phyloP scores from a whole-genome alignment of 1,140 invertebrate genomes.

The Aphis craccivora region DNA sequence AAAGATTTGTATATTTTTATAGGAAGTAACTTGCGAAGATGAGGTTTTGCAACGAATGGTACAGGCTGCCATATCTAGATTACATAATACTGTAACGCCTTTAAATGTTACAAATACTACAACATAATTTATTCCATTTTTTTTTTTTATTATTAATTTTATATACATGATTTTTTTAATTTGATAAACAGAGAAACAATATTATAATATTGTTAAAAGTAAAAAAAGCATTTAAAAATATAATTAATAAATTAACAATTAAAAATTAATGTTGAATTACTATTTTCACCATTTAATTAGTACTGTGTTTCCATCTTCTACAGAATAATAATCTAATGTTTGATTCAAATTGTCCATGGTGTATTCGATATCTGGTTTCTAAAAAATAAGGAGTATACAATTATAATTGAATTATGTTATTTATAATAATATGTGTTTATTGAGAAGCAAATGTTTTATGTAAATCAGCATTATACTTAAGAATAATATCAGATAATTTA shows the following conservation, averaged over 20 bases:
- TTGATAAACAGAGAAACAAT: not conserved
- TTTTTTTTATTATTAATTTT: not conserved
- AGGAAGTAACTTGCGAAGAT: slow-evolving; percentile 83
- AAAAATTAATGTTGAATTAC: not conserved
- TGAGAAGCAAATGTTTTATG: not conserved
- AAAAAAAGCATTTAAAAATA: not conserved
- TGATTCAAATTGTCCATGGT: slow-evolving; percentile 39
- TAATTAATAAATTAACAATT: not conserved
- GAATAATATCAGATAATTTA: not conserved
- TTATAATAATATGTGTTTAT: not conserved
- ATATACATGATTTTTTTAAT: not conserved
- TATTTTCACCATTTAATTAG: slow-evolving; percentile 42
- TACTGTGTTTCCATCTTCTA: slow-evolving; percentile 49
- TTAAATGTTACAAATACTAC: slow-evolving; percentile 30
- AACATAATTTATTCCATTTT: not conserved
- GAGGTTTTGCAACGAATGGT: slow-evolving; percentile 83
- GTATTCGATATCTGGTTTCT: slow-evolving; percentile 53
- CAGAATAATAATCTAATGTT: slow-evolving; percentile 53
- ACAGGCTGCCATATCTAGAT: slow-evolving; percentile 82
- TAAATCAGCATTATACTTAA: not conserved
- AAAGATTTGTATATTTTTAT: slow-evolving; percentile 66
- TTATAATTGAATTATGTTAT: not conserved
- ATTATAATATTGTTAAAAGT: not conserved
- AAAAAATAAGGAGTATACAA: not conserved
- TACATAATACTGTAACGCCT: slow-evolving; percentile 85